Base-by-base conservation (phyloP, 2,113 vertebrate genomes). In the Melanostigma gelatinosum region DNA sequence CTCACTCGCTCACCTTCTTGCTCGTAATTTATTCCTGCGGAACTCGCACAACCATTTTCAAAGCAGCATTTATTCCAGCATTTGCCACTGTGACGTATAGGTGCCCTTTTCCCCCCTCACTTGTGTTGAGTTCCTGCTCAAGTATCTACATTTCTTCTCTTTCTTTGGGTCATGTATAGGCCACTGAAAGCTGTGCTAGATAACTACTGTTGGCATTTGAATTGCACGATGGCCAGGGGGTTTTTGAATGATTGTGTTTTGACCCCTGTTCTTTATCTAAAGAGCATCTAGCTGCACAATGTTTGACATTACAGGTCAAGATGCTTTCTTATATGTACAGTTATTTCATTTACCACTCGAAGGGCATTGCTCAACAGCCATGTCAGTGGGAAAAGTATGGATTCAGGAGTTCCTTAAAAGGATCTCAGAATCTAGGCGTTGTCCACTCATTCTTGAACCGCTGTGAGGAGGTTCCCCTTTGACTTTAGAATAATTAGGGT, bases 181-280 rank as follows among this genome's bases (percentile, higher is more conserved):
- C 27, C 63, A 65, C 62, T 69, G 22, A n/a, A 71, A 46, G 71
- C 73, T 62, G 27, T 60, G 20, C 29, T 2, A 46, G 2, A 24
- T 29, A 80, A 22, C 9, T 11, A 50, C 22, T 55, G 58, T 36
- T 79, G 71, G 36, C 55, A 72, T 86, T 79, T 83, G 44, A 77
- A 70, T 52, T 27, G 55, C 55, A 29, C 66, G 55, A 72, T 61
- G 50, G 61, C 55, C 4, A 32, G 38, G 54, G 52, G 32, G 55
- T 72, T 71, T 72, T 65, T 54, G 46, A 69, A 54, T 32, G 69
- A 57, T 24, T 70, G 60, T 46, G 7, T 72, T 48, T 44, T 78
- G 55, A 83, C 52, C 85, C 27, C 52, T 13, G 9, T 38, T 74
- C 27, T 64, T 77, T 58, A 74, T 27, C 70, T 22, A 62, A 24